Conservation (phyloP, 1,140 invertebrate genomes). For the Oncopodura yosiiana region DNA sequence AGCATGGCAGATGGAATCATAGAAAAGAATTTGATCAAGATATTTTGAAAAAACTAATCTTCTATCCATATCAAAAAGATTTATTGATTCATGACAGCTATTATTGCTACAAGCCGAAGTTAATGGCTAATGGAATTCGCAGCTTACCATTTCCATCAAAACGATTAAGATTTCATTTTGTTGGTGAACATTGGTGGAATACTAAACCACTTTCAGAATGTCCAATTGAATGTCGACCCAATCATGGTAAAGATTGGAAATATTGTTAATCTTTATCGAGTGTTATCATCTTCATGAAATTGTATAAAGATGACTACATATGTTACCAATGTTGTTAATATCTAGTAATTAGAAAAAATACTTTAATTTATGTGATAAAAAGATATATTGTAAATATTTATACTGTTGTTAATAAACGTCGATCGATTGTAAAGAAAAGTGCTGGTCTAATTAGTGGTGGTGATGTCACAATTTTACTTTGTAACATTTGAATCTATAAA, state of each 20-base stretch:
- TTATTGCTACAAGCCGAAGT: neutral
- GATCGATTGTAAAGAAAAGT: too few species aligned
- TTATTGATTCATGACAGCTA: conserved; percentile 19
- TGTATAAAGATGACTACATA: too few species aligned
- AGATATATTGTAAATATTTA: too few species aligned
- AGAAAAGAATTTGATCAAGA: conserved; percentile 8
- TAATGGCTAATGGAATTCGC: too few species aligned
- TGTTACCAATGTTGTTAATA: too few species aligned
- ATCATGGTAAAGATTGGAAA: neutral
- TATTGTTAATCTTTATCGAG: conserved; percentile 20
- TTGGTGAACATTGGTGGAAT: neutral
- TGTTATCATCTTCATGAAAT: too few species aligned
- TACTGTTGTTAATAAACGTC: too few species aligned
- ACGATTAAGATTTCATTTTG: neutral
- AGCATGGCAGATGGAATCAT: neutral
- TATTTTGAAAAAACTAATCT: neutral
- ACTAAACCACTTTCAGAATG: neutral
- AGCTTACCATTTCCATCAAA: conserved; percentile 14
- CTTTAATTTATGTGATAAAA: too few species aligned
- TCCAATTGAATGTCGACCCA: conserved; percentile 10
- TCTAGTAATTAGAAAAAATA: too few species aligned
- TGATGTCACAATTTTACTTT: too few species aligned
- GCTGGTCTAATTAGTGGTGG: too few species aligned
- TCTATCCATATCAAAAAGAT: neutral
- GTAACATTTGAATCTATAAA: too few species aligned